Base-by-base conservation (phyloP, 2,113 vertebrate genomes). In the Holacanthus passer region DNA sequence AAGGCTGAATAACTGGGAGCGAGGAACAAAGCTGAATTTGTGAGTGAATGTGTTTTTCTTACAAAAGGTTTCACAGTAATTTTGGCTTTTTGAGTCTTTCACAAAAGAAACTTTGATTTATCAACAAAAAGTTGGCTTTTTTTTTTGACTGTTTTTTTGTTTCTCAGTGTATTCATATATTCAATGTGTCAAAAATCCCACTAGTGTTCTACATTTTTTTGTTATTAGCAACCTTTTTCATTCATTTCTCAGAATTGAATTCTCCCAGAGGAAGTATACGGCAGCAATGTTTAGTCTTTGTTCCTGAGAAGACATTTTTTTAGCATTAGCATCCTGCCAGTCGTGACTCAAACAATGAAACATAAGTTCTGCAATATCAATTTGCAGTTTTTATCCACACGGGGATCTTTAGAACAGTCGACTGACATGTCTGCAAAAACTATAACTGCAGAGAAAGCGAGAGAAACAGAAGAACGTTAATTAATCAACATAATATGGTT, bases 101-200 rank as follows among this genome's bases (percentile, higher is more conserved):
- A n/a, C 59, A 24, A 13, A 37, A 17, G 43, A 53, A 20, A n/a
- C 0, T 41, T 39, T 24, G 20, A 20, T 31, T 66, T 31, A n/a
- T 12, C n/a, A 12, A 48, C 11, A 2, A 13, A 29, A 50, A 22
- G n/a, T n/a, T n/a, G n/a, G n/a, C n/a, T 27, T 3, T 0, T 19
- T n/a, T 27, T 10, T 37, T 37, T 37, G 35, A 5, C 7, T 37
- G 35, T 7, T 37, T 5, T 37, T 37, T 37, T 37, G 35, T 7
- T 37, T 37, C 7, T n/a, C n/a, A n/a, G n/a, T n/a, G n/a, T n/a
- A n/a, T n/a, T n/a, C n/a, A n/a, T n/a, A n/a, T 8, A 37, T 37
- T 37, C 35, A 37, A 8, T 37, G 35, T 37, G 17, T 31, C 43
- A 0, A 50, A 68, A 68, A 35, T 8, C 29, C 24, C 12, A 24